Conservation (phyloP, 2,113 vertebrate genomes). For the Bubo blakistoni region DNA sequence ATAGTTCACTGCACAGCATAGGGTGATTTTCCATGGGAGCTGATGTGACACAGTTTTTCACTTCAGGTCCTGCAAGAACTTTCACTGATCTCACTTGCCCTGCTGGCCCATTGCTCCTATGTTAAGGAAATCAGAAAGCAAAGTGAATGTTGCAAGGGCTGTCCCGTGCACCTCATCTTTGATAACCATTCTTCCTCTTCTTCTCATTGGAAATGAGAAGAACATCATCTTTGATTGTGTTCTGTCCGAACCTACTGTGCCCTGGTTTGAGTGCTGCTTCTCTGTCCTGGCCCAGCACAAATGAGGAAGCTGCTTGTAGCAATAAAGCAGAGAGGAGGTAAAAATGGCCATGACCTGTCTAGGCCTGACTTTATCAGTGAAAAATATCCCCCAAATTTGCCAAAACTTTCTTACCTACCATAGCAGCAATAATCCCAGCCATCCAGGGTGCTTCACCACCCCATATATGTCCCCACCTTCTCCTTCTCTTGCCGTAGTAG, state of each 20-base stretch:
- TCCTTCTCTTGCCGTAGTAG: neutral
- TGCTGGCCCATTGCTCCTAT: neutral
- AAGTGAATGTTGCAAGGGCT: neutral
- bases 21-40: neutral
- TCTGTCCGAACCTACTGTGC: neutral
- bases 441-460: neutral
- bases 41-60: neutral
- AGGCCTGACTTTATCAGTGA: neutral
- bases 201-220: neutral
- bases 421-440: neutral
- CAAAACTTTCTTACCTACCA: neutral
- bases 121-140: neutral
- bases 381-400: neutral
- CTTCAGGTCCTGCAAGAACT: neutral
- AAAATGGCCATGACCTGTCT: neutral
- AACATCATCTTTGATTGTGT: neutral
- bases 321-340: neutral
- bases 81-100: neutral
- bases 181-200: neutral
- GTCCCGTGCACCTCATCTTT: neutral
- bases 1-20: neutral
- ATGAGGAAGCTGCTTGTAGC: neutral
- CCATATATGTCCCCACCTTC: neutral
- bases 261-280: neutral
- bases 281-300: neutral